Percentiles rank a stretch among this genome's conserved stretches.
These are phyloP conservation scores for Zaprionus lineosus DNA, from an alignment of 2,888 invertebrate genomes.

Conservation along the genomic window DNA sequence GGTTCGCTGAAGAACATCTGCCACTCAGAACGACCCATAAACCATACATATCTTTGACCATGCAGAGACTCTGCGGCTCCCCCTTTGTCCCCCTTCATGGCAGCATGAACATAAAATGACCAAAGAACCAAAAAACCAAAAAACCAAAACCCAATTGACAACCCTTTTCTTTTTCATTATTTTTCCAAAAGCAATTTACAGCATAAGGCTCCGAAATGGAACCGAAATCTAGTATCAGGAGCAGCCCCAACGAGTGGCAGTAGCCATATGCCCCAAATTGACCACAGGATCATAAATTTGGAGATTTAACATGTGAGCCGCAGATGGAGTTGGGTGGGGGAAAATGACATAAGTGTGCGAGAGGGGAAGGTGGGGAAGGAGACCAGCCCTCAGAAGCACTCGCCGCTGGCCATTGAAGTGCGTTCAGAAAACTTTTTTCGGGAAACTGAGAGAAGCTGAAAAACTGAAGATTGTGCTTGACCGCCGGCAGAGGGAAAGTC, in stretches of 20 bases:
- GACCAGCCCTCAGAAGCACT: too few species aligned
- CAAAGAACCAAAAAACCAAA: constrained; percentile 13
- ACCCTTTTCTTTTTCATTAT: constrained; percentile 50
- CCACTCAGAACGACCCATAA: too few species aligned
- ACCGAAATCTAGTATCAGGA: constrained; percentile 25
- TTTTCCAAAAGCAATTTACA: constrained; percentile 54
- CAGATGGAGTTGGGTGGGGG: background rate
- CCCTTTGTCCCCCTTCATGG: too few species aligned
- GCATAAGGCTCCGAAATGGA: constrained; percentile 33
- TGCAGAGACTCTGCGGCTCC: too few species aligned
- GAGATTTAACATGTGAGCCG: constrained; percentile 64
- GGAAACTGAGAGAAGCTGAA: constrained; percentile 5
- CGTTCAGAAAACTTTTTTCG: constrained; percentile 15
- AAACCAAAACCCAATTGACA: constrained; percentile 39
- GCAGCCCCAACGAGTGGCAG: constrained; percentile 43
- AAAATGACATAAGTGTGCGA: too few species aligned
- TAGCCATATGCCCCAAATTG: constrained; percentile 71
- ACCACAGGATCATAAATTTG: constrained; percentile 74
- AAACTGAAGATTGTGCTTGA: constrained; percentile 34
- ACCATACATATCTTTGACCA: too few species aligned
- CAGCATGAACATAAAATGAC: too few species aligned
- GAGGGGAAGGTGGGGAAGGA: background rate
- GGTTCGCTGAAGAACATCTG: too few species aligned
- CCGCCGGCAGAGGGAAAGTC: constrained; percentile 10
- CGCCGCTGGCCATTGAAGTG: constrained; percentile 6